Evolutionary conservation across 2,888 invertebrate genomes (phyloP).

Genomic region (Heliconius ismenius): DNA sequence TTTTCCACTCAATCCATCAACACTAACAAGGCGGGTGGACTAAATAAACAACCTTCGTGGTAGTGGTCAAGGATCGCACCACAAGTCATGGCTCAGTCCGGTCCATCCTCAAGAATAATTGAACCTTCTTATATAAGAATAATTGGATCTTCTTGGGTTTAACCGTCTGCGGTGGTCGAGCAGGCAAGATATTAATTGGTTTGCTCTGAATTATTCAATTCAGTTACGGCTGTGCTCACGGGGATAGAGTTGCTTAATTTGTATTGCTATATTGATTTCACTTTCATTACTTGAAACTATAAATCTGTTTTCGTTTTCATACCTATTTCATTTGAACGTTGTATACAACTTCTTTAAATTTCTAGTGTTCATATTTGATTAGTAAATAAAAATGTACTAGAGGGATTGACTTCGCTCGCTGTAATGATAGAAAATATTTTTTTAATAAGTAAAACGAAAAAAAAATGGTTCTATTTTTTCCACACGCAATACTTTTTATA

Average conservation of each 20-base stretch:
- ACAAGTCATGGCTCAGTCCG: slow-evolving; percentile 46
- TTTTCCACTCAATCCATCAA: slow-evolving; percentile 38
- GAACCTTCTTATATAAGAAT: slow-evolving; percentile 32
- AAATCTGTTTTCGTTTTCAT: not conserved
- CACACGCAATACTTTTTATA: too few relatives aligned
- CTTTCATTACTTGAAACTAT: slow-evolving; percentile 20
- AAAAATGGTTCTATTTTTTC: too few relatives aligned
- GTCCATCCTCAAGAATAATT: slow-evolving; percentile 54
- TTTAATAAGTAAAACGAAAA: too few relatives aligned
- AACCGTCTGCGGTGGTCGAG: slow-evolving; percentile 47
- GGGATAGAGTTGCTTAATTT: slow-evolving; percentile 31
- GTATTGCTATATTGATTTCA: slow-evolving; percentile 26
- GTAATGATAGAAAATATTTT: too few relatives aligned
- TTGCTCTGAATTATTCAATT: slow-evolving; percentile 49
- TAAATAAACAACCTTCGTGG: slow-evolving; percentile 51
- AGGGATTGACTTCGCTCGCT: not conserved
- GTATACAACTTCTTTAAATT: not conserved
- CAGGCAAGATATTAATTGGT: slow-evolving; percentile 53
- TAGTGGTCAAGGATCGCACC: slow-evolving; percentile 51
- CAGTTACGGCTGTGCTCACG: slow-evolving; percentile 39
- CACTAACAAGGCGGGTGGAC: slow-evolving; percentile 46
- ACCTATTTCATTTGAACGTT: not conserved
- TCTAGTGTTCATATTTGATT: not conserved
- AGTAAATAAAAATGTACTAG: not conserved
- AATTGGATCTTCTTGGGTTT: slow-evolving; percentile 39